phyloP scores from a whole-genome alignment of 2,113 vertebrate species.

The Hucho hucho region DNA sequence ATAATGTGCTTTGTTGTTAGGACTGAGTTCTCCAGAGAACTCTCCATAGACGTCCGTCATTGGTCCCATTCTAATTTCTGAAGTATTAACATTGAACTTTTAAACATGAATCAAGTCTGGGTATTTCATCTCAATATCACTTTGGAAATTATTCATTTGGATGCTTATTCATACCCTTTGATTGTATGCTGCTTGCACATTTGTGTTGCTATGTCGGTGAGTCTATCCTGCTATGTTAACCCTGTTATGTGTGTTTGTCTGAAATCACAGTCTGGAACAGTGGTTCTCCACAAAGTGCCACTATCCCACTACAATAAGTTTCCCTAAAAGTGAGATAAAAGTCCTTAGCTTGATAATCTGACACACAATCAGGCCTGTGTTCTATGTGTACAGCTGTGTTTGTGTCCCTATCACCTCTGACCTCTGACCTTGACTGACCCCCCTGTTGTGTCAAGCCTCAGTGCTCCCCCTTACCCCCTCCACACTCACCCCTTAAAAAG shows the following conservation, averaged over 20 bases:
- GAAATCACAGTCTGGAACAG: not conserved
- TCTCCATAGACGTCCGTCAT: too few species aligned
- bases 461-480: conserved; percentile 11
- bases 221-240: too few species aligned
- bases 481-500: conserved; percentile 60
- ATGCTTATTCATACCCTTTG: too few species aligned
- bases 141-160: too few species aligned
- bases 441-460: conserved; percentile 49
- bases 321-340: not conserved
- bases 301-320: not conserved
- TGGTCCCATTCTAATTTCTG: too few species aligned
- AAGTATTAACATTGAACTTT: too few species aligned
- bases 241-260: not conserved
- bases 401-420: conserved; percentile 58
- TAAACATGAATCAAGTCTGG: too few species aligned
- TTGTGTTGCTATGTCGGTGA: too few species aligned
- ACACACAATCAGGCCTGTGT: conserved; percentile 20
- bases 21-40: too few species aligned
- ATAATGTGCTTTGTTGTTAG: too few species aligned
- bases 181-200: too few species aligned
- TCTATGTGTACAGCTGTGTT: conserved; percentile 64
- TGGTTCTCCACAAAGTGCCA: not conserved
- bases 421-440: conserved; percentile 37
- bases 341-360: not conserved
- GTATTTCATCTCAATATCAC: too few species aligned